phyloP scores from a whole-genome alignment of 1,140 invertebrate genomes.

The Caenorhabditis remanei region DNA sequence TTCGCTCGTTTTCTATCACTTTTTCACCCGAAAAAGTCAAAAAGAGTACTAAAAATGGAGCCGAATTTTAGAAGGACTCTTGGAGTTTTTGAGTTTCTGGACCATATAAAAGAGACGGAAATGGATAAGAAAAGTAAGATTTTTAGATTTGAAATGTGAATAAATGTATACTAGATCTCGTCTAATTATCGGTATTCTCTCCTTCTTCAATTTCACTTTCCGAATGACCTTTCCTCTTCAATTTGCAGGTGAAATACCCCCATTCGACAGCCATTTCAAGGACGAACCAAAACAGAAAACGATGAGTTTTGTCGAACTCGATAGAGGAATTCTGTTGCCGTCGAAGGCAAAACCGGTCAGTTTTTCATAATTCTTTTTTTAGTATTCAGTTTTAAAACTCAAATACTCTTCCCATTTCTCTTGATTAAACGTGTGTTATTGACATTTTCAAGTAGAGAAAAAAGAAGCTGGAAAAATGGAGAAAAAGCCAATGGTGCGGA shows the following conservation, averaged over 20 bases:
- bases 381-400: background rate
- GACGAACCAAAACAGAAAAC: constrained; percentile 23
- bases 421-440: background rate
- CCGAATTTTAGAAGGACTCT: background rate
- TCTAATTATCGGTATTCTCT: background rate
- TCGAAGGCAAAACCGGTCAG: constrained; percentile 45
- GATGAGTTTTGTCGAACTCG: constrained; percentile 34
- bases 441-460: background rate
- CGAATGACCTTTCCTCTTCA: constrained; percentile 15
- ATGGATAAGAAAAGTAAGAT: constrained; percentile 12
- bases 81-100: constrained; percentile 46
- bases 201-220: background rate
- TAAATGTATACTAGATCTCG: background rate
- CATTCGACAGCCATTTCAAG: constrained; percentile 9
- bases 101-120: constrained; percentile 17
- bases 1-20: constrained; percentile 35
- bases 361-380: constrained; percentile 18
- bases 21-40: constrained; percentile 5
- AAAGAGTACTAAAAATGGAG: constrained; percentile 3
- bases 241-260: constrained; percentile 42
- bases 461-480: background rate
- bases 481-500: background rate
- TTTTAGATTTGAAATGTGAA: background rate
- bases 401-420: background rate
- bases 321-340: constrained; percentile 27